Evolutionary conservation across 2,888 invertebrate species (phyloP), one percentile per base, ranked within the genome.

Genomic region (Trichopria drosophilae): DNA sequence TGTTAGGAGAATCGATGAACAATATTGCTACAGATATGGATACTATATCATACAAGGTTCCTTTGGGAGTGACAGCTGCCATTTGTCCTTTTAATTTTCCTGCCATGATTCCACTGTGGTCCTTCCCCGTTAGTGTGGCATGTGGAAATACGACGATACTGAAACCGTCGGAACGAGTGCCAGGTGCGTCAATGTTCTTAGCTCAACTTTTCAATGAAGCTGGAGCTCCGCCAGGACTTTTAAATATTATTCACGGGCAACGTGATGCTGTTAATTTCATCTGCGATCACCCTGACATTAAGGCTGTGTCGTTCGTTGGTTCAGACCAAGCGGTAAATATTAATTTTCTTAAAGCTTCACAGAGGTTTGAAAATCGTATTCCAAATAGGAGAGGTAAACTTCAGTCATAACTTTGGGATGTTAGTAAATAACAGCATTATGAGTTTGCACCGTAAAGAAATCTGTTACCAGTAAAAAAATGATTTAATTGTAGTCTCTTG

Each of bases 11-110:
- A 79, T 88, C 92, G 10, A 83, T 96, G 62, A 85, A 84, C 29
- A 82, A 83, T 62, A 88, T 94, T 24, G 89, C 97, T 4, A 93
- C 90, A 66, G 93, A 99, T 72, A 96, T 99, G 95, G 99, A 99
- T 76, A 93, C 93, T 1, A 85, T 90, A 61, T 92, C 94, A 7
- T 90, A 92, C 74, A 87, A 93, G 62, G 79, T 91, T 36, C 99
- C 99, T 0, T 78, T 99, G 1, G 99, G 99, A 31, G 91, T 96
- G 2, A 90, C 89, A 15, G 93, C 88, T 67, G 96, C 97, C 39
- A 94, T 98, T 65, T 90, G 94, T n/a, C 97, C 97, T 0, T 98
- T 98, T 77, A 98, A 98, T 77, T 99, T 98, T 77, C 99, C 99
- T 0, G 98, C 98, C 22, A 99, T 99, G 99, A 96, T 99, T 63